Conservation (phyloP, 2,113 vertebrate genomes). For the Mormyrus lacerda region DNA sequence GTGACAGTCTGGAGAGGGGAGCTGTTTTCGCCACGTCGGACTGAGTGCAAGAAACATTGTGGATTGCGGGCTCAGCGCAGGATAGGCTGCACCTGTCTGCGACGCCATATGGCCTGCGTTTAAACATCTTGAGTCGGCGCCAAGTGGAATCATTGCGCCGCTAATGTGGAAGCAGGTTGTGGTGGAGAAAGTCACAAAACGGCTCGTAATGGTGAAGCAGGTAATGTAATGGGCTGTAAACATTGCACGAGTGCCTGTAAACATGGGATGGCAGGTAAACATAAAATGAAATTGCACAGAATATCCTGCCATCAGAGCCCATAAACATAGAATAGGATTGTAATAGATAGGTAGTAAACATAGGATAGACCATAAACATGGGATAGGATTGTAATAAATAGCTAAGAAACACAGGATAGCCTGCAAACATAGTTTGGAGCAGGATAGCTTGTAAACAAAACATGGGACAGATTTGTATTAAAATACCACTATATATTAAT, state of each 20-base stretch:
- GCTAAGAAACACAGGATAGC: background rate
- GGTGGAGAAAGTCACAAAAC: background rate
- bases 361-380: background rate
- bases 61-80: background rate
- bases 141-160: background rate
- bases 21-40: background rate
- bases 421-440: background rate
- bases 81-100: background rate
- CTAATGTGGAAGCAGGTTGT: background rate
- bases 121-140: background rate
- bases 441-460: background rate
- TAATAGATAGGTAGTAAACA: background rate
- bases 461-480: background rate
- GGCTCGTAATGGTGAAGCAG: background rate
- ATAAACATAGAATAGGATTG: background rate
- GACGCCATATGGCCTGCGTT: background rate
- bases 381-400: no score
- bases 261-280: background rate
- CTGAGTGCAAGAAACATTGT: background rate
- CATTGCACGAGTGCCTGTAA: background rate
- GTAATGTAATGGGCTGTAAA: background rate
- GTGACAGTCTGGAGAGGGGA: background rate
- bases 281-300: background rate
- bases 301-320: background rate
- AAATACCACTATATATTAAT: background rate